Base-by-base conservation (phyloP, 1,140 invertebrate species). In the Drosophila busckii region DNA sequence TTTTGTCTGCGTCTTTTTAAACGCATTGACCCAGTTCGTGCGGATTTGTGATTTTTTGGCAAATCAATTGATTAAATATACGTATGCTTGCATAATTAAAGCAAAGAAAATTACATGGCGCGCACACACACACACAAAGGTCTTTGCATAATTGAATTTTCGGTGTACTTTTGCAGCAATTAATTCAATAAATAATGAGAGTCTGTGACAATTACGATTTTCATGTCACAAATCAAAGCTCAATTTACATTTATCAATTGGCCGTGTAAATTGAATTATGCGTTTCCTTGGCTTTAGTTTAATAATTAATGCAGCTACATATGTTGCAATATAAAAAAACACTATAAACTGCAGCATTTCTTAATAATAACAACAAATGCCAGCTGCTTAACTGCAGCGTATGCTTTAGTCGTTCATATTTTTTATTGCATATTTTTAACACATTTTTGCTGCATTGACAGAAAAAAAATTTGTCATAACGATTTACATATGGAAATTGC, bases 1-100 rank as follows among this genome's bases (percentile, higher is more conserved):
- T 80, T 56, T 67, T 65, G 52, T 48, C 38, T 65, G 68, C 48
- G n/a, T n/a, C n/a, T 25, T 54, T 60, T 70, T 71, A 56, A 67
- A 73, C 56, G 63, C 55, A 64, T 61, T 80, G 75, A 80, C 75
- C 75, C 60, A 80, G 62, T 82, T 80, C 55, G 25, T 31, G 35
- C 5, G 7, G 6, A 69, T 63, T 69, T 29, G 44, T 23, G 38
- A 64, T 65, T 70, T 42, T 25, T 64, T 62, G 61, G 49, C 28
- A 52, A 32, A 41, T 22, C 17, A 15, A 15, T 28, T 38, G 16
- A 1, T 9, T 29, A 9, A 4, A 20, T 25, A 25, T 41, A 23
- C n/a, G 16, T 20, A 31, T 26, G n/a, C n/a, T n/a, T n/a, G n/a
- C n/a, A n/a, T n/a, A n/a, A n/a, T n/a, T n/a, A n/a, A n/a, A n/a